These are phyloP conservation scores for Cherax quadricarinatus DNA, from an alignment of 1,140 invertebrate genomes.

Conservation along the genomic window DNA sequence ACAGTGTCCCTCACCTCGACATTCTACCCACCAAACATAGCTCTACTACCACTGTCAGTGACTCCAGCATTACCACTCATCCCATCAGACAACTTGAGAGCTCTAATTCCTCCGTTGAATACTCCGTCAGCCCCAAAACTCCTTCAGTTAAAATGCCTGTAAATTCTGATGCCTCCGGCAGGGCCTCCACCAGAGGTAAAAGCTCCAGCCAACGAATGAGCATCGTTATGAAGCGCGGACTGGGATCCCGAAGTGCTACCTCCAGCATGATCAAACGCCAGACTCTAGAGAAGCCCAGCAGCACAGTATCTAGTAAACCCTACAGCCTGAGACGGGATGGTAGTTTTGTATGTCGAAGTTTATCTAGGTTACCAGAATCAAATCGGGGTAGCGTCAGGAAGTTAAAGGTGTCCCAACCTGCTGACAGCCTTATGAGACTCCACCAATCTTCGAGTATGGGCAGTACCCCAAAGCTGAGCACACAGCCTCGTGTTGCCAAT, in stretches of 20 bases:
- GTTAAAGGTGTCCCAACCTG: not conserved
- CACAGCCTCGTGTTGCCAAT: not conserved
- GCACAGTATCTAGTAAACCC: not conserved
- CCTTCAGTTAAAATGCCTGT: not conserved
- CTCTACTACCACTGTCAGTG: too few relatives aligned
- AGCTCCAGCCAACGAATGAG: not conserved
- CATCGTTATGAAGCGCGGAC: not conserved
- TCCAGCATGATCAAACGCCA: not conserved
- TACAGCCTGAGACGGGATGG: not conserved
- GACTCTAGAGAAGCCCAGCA: not conserved
- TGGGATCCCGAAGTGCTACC: not conserved
- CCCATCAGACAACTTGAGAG: too few relatives aligned
- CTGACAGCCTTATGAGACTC: conserved; percentile 1
- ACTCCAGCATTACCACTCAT: too few relatives aligned
- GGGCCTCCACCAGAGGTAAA: too few relatives aligned
- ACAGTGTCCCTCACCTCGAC: too few relatives aligned
- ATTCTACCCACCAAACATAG: too few relatives aligned
- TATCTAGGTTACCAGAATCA: not conserved
- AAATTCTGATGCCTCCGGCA: not conserved
- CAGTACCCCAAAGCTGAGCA: not conserved
- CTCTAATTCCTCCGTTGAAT: too few relatives aligned
- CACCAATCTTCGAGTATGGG: not conserved
- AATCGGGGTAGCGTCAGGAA: not conserved
- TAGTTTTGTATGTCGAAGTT: not conserved
- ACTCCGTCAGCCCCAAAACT: not conserved